Conservation (phyloP, 2,797 vertebrate genomes). For the Neoniphon sammara region DNA sequence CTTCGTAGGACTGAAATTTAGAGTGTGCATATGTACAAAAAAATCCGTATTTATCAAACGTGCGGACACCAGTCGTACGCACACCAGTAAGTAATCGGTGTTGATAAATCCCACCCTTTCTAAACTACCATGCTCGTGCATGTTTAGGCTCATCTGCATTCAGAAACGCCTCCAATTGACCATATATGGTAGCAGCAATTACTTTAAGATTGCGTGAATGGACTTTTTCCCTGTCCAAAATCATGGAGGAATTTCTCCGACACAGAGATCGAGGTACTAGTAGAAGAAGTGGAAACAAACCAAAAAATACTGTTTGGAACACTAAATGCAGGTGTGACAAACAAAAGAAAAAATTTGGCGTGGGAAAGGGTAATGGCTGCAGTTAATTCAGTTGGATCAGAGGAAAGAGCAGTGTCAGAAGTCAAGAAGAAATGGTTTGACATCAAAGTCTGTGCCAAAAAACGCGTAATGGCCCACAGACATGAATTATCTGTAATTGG, state of each 20-base stretch:
- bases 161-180: slow-evolving; percentile 22
- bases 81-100: slow-evolving; percentile 1
- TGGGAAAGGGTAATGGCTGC: slow-evolving; percentile 8
- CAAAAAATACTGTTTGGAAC: no score
- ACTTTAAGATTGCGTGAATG: no score
- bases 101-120: slow-evolving; percentile 18
- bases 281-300: no score
- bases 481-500: no score
- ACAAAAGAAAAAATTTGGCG: slow-evolving; percentile 8
- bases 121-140: slow-evolving; percentile 3
- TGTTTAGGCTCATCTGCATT: slow-evolving; percentile 8
- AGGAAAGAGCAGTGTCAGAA: slow-evolving; percentile 8
- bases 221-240: no score
- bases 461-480: no score
- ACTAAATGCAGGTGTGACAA: no score
- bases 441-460: not conserved
- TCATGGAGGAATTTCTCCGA: no score
- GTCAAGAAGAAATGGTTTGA: not conserved
- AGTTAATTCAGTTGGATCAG: slow-evolving; percentile 5
- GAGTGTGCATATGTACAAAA: no score
- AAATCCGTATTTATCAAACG: no score
- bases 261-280: no score
- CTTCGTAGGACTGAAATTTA: no score
- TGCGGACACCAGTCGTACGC: slow-evolving; percentile 13
- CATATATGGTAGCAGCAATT: not conserved